These are phyloP conservation scores for Watsonalla cultraria DNA, from an alignment of 2,888 invertebrate genomes.

Conservation along the genomic window DNA sequence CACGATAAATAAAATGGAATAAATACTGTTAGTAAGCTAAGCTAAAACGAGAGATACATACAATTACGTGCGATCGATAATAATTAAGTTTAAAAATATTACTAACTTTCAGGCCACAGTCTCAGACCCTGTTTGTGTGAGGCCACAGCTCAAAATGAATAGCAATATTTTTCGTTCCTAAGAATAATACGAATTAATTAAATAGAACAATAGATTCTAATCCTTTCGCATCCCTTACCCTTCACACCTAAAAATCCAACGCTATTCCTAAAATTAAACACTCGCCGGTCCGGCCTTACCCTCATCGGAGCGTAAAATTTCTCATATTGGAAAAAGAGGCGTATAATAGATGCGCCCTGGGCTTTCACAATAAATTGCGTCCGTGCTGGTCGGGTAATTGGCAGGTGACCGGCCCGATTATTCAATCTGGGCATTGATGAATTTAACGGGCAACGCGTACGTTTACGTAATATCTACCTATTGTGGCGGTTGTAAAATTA, in stretches of 20 bases:
- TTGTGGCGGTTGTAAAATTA: conserved; percentile 15
- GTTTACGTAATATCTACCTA: conserved; percentile 20
- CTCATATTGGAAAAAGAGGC: conserved; percentile 39
- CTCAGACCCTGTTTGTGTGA: too few relatives aligned
- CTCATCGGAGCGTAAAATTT: conserved; percentile 25
- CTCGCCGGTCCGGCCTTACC: conserved; percentile 12
- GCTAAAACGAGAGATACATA: too few relatives aligned
- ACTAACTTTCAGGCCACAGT: too few relatives aligned
- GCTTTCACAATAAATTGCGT: conserved; percentile 43
- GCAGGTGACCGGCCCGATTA: conserved; percentile 50
- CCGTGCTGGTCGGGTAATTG: conserved; percentile 41
- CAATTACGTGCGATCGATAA: too few relatives aligned
- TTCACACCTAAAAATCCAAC: conserved; percentile 6
- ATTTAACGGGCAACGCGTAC: conserved; percentile 39
- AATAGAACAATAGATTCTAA: not conserved
- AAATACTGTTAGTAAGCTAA: too few relatives aligned
- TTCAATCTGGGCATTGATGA: conserved; percentile 48
- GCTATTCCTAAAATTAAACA: conserved; percentile 24
- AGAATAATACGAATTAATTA: too few relatives aligned
- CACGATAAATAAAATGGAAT: too few relatives aligned
- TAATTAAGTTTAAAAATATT: too few relatives aligned
- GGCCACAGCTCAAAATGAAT: too few relatives aligned
- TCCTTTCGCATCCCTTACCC: not conserved
- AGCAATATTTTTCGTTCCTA: too few relatives aligned
- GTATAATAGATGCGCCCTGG: conserved; percentile 36